Evolutionary conservation across 2,888 invertebrate genomes (phyloP), one percentile per base, ranked within the genome.

Genomic region (Ptilodon capucinus): DNA sequence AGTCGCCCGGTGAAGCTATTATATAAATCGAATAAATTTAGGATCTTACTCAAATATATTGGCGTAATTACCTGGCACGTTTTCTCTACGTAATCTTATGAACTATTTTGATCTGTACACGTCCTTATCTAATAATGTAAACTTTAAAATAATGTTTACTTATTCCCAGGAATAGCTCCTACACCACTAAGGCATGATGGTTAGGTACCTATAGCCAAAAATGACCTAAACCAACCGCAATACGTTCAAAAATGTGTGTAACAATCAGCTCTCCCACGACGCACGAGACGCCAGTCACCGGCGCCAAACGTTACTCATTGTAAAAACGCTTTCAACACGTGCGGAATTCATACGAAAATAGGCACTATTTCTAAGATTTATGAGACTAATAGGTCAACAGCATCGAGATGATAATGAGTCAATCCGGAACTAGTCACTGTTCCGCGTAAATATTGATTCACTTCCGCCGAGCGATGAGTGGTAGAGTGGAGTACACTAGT

Each of bases 371-470:
- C 59, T 56, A 59, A 67, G 23, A 2, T 0, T n/a, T 17, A 35
- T 51, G 72, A 61, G 64, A 57, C 45, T 44, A 51, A 59, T 57
- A 57, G 44, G 46, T 45, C 40, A 42, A 46, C 51, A 39, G 35
- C 39, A 48, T 44, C 48, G 44, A 63, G 60, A 69, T 63, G 55
- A 48, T 51, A 51, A 56, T 63, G 59, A 64, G 74, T 79, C 77
- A 79, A 76, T 76, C 76, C 84, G 86, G 86, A 87, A 86, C 76
- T 50, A 50, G 60, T 86, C 84, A 86, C 71, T 48, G 68, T 84
- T 84, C 86, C 84, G 83, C 81, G 78, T 81, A 83, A 79, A 81
- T 70, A 79, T 65, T 86, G 84, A 84, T 46, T 84, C 86, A 87
- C 79, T 86, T 87, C 86, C 87, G 83, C 61, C 44, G 49, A 51